Conservation (phyloP, 2,797 vertebrate genomes). For the Tragelaphus oryx region DNA sequence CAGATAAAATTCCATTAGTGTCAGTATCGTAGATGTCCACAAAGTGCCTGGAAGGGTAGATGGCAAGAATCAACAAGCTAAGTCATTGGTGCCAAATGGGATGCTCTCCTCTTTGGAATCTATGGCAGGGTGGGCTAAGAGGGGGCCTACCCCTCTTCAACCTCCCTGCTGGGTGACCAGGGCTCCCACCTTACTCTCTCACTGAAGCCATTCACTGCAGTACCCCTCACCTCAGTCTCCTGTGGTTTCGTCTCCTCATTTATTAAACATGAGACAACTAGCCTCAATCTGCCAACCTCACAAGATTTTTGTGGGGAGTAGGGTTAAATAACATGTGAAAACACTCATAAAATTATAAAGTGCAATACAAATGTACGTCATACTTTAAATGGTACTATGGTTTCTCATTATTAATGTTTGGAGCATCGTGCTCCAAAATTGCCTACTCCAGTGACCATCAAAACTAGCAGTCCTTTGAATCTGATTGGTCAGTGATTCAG, state of each 20-base stretch:
- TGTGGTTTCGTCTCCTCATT: background rate
- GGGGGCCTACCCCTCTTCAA: background rate
- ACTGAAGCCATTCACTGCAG: background rate
- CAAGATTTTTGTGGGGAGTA: background rate
- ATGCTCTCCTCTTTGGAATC: background rate
- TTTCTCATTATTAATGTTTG: background rate
- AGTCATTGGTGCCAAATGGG: background rate
- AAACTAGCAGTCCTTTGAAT: background rate
- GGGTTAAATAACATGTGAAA: background rate
- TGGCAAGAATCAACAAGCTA: background rate
- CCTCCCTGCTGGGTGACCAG: background rate
- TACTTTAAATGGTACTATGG: background rate
- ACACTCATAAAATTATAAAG: background rate
- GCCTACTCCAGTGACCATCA: background rate
- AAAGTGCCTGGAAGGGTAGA: background rate
- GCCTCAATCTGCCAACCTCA: background rate
- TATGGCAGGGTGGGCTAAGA: background rate
- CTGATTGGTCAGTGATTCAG: background rate
- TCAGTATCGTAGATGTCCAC: background rate
- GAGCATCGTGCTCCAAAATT: background rate
- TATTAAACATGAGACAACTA: conserved; percentile 2
- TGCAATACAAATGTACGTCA: background rate
- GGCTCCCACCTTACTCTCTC: background rate
- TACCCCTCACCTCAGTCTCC: background rate
- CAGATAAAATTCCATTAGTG: background rate